Conservation (phyloP, 2,888 invertebrate species). For the Amiota minor region DNA sequence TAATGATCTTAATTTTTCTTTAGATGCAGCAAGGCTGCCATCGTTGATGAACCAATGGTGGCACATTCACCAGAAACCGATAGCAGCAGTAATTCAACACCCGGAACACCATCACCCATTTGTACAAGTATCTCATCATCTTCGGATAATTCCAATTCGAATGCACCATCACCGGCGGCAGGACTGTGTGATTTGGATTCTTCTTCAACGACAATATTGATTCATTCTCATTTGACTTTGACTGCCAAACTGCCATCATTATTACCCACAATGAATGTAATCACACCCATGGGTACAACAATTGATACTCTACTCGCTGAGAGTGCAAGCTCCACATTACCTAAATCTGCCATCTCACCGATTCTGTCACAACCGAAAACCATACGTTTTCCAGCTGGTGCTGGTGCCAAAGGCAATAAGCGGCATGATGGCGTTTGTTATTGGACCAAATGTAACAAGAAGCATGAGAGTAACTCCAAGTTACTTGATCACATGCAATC, state of each 20-base stretch:
- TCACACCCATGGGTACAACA: slow-evolving; percentile 40
- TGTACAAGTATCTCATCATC: slow-evolving; percentile 38
- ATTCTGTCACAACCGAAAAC: slow-evolving; percentile 87
- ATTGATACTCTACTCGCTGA: slow-evolving; percentile 73
- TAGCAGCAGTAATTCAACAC: slow-evolving; percentile 23
- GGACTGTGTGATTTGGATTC: slow-evolving; percentile 32
- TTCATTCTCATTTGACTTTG: slow-evolving; percentile 16
- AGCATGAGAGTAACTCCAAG: slow-evolving; percentile 85
- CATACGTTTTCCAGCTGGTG: slow-evolving; percentile 82
- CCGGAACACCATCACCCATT: slow-evolving; percentile 68
- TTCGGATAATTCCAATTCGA: slow-evolving; percentile 73
- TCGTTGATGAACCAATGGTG: slow-evolving; percentile 13
- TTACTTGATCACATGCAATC: slow-evolving; percentile 91
- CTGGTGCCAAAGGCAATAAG: slow-evolving; percentile 72
- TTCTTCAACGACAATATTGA: slow-evolving; percentile 10
- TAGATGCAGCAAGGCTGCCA: slow-evolving; percentile 49
- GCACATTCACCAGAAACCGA: slow-evolving; percentile 27
- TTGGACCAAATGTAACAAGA: slow-evolving; percentile 87
- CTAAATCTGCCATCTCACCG: slow-evolving; percentile 78
- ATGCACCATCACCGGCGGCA: slow-evolving; percentile 73
- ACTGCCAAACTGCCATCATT: slow-evolving; percentile 28
- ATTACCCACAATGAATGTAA: slow-evolving; percentile 23
- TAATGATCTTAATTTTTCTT: neutral
- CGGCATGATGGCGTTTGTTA: slow-evolving; percentile 78
- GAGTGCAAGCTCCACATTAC: slow-evolving; percentile 52